Base-by-base conservation (phyloP, 2,888 invertebrate genomes). In the Esperia sulphurella region DNA sequence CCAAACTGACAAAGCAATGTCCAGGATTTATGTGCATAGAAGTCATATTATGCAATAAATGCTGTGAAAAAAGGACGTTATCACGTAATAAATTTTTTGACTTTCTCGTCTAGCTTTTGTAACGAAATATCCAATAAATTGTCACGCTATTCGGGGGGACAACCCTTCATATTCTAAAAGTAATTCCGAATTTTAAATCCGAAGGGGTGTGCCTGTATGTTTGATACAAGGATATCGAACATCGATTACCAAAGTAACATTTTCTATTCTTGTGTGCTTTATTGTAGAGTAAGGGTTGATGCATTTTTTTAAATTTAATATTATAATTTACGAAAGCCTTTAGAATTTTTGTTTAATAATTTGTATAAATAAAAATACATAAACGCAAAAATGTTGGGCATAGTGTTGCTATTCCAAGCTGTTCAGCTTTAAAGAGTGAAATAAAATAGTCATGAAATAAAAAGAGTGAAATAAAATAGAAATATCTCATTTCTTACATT, bases 51-150 rank as follows among this genome's bases (percentile, higher is more conserved):
- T 52, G 62, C 67, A 71, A 76, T 73, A 71, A 75, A 75, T 69
- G 61, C 57, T 54, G 72, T 71, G 66, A 71, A 72, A 76, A 76
- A 72, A 59, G 68, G 62, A 71, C 71, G 72, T 89, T 87, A 84
- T 78, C 88, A 87, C 86, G 73, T 81, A 64, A 83, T 89, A 88
- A 87, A 88, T 86, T 87, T 86, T 79, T 75, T 71, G 68, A 61
- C 56, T 55, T 35, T 35, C 35, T 9, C 35, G 9, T n/a, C 9
- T n/a, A 35, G 55, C 73, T 64, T 75, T 89, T 87, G 83, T 88
- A 64, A 69, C 72, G 69, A 71, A 77, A 82, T 81, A 68, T 71
- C 77, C 79, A 86, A 88, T 88, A 88, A 87, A 88, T 89, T 81
- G 83, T 82, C 83, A 73, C 71, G 67, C 73, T 72, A 71, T 44